Percentiles rank a stretch among this genome's conserved stretches.
Evolutionary conservation across 1,140 invertebrate genomes (phyloP).

Genomic region (Araneus ventricosus): DNA sequence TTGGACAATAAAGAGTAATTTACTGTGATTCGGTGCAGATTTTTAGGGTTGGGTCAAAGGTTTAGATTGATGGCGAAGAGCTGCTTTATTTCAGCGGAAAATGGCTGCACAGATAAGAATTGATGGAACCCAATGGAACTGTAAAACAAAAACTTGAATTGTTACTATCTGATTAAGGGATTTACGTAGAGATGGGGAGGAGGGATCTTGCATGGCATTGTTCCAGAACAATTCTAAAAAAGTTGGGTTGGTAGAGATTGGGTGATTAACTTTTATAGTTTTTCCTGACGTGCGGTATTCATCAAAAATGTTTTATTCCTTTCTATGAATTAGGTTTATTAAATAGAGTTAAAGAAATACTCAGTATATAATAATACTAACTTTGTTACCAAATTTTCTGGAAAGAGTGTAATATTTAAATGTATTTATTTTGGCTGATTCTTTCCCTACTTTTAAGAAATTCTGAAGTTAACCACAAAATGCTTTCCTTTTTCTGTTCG

Average conservation of each 20-base stretch:
- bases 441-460: too few species aligned
- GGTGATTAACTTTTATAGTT: constrained; percentile 24
- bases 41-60: constrained; percentile 63
- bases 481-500: too few species aligned
- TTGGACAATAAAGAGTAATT: constrained; percentile 63
- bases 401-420: too few species aligned
- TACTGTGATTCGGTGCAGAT: constrained; percentile 40
- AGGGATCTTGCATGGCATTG: background rate
- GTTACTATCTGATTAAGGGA: background rate
- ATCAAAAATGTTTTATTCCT: background rate
- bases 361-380: too few species aligned
- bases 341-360: too few species aligned
- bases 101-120: background rate
- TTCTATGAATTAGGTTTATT: too few species aligned
- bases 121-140: constrained; percentile 1
- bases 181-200: background rate
- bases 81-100: constrained; percentile 13
- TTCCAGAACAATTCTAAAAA: constrained; percentile 36
- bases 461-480: too few species aligned
- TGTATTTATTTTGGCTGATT: too few species aligned
- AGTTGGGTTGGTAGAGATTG: background rate
- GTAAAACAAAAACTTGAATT: background rate
- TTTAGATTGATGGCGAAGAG: constrained; percentile 19
- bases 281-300: background rate
- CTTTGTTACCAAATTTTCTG: too few species aligned